Evolutionary conservation across 2,113 vertebrate genomes (phyloP).

Genomic region (Pantherophis guttatus): DNA sequence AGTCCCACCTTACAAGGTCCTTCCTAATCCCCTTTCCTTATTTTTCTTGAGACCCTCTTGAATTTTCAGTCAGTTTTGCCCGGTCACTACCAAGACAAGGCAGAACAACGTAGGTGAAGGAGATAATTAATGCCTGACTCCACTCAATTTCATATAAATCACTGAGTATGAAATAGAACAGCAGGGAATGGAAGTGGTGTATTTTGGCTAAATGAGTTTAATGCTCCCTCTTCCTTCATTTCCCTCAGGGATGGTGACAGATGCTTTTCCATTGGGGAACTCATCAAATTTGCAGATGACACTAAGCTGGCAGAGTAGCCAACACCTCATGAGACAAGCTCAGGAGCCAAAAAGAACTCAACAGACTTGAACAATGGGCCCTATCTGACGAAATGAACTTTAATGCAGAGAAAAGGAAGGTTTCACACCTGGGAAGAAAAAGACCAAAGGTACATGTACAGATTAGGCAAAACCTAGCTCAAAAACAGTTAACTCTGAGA

Average conservation of each 20-base stretch:
- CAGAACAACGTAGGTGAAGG: rapidly evolving
- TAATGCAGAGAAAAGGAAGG: too few relatives aligned
- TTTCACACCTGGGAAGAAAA: too few relatives aligned
- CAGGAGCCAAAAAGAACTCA: too few relatives aligned
- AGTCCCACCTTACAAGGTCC: not conserved
- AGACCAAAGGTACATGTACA: too few relatives aligned
- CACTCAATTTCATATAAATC: not conserved
- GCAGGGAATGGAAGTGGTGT: not conserved
- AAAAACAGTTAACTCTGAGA: too few relatives aligned
- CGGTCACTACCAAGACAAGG: conserved; percentile 11
- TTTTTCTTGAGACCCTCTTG: not conserved
- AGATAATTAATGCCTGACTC: conserved; percentile 34
- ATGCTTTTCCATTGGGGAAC: not conserved
- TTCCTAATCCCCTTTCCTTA: not conserved
- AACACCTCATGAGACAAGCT: too few relatives aligned
- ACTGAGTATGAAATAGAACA: not conserved
- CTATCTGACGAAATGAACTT: too few relatives aligned
- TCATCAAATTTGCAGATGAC: too few relatives aligned
- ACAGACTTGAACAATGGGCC: too few relatives aligned
- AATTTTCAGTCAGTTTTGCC: not conserved
- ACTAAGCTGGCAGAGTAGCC: too few relatives aligned
- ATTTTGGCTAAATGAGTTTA: not conserved
- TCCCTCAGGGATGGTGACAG: not conserved
- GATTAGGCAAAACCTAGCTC: too few relatives aligned
- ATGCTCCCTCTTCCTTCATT: not conserved